phyloP scores from a whole-genome alignment of 2,888 invertebrate genomes.

The Willowsia nigromaculata region DNA sequence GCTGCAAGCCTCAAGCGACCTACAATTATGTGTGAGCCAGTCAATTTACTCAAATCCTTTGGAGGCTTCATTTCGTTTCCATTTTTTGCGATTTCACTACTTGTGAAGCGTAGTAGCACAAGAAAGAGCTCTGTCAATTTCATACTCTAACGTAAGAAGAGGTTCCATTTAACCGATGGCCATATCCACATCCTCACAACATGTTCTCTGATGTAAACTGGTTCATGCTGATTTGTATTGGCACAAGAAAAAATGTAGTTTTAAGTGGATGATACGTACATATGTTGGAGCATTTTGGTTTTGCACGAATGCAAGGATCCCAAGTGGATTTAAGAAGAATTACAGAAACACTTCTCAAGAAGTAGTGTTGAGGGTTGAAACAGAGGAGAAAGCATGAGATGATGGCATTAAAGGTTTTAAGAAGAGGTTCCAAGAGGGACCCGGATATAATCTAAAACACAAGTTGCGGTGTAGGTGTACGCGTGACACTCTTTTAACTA shows the following conservation, averaged over 20 bases:
- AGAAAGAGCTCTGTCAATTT: neutral
- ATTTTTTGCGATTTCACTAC: constrained; percentile 48
- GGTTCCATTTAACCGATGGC: neutral
- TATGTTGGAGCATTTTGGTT: neutral
- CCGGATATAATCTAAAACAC: too few relatives aligned
- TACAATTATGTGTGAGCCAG: constrained; percentile 69
- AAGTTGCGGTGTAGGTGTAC: too few relatives aligned
- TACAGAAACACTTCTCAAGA: neutral
- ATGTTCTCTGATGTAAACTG: neutral
- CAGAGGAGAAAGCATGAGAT: constrained; percentile 2
- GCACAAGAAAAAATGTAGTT: neutral
- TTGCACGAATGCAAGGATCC: constrained; percentile 13
- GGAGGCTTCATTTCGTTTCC: constrained; percentile 69
- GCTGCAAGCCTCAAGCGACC: constrained; percentile 54
- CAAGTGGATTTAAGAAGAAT: constrained; percentile 17
- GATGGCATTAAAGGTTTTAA: constrained; percentile 29
- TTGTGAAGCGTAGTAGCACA: neutral
- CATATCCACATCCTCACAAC: neutral
- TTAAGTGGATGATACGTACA: neutral
- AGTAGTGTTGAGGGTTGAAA: neutral
- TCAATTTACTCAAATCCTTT: constrained; percentile 73
- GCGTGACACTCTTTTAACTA: too few relatives aligned
- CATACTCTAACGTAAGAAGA: neutral
- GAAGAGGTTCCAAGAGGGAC: neutral
- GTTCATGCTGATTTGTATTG: neutral